A percentile compares a stretch with the other conserved stretches of the same genome.
Conservation (phyloP, 2,113 vertebrate genomes). For the Amphiprion ocellaris region DNA sequence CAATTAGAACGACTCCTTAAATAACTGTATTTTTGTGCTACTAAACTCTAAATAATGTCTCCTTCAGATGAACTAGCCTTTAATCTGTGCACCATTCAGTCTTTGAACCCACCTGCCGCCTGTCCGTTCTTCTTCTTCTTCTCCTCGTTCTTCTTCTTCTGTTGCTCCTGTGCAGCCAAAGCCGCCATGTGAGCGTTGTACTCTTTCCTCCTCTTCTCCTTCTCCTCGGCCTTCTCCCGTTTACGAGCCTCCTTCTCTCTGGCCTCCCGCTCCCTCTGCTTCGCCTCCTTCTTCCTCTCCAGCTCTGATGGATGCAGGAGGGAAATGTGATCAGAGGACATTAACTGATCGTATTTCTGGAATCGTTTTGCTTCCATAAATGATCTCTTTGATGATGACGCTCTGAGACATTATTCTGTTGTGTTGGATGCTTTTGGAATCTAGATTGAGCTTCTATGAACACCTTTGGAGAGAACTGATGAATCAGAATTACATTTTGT, state of each 20-base stretch:
- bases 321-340: not conserved
- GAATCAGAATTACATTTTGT: no score
- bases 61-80: not conserved
- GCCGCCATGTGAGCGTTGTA: constrained; percentile 92
- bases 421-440: no score
- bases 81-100: no score
- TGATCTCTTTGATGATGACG: no score
- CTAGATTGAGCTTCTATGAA: no score
- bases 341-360: no score
- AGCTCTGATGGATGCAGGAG: constrained; percentile 81
- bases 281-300: constrained; percentile 92
- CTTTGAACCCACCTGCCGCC: constrained; percentile 79
- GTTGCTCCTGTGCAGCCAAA: constrained; percentile 79
- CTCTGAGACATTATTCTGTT: no score
- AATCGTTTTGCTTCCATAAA: no score
- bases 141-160: constrained; percentile 89
- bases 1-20: no score
- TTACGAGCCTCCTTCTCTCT: constrained; percentile 91
- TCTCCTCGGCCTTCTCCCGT: constrained; percentile 95
- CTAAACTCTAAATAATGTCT: no score
- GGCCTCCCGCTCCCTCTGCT: constrained; percentile 91
- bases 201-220: constrained; percentile 93
- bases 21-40: no score
- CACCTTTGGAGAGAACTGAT: no score
- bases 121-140: constrained; percentile 89